Conservation (phyloP, 2,888 invertebrate genomes). For the Caenorhabditis wallacei region DNA sequence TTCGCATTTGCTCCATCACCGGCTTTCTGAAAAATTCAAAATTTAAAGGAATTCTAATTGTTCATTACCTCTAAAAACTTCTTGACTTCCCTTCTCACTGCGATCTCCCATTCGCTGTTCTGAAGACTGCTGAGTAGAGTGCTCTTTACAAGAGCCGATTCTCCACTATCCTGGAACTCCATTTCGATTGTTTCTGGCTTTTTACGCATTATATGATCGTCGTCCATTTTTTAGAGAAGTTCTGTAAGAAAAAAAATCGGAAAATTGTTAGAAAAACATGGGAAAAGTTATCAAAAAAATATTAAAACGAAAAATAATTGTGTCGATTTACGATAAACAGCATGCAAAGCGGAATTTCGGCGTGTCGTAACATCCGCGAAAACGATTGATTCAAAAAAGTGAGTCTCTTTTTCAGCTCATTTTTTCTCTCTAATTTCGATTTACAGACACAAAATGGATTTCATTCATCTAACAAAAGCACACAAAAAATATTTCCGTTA, state of each 20-base stretch:
- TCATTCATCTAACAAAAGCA: conserved; percentile 18
- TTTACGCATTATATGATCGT: conserved; percentile 59
- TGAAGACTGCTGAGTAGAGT: conserved; percentile 47
- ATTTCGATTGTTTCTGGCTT: conserved; percentile 61
- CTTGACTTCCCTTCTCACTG: conserved; percentile 59
- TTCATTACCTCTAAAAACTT: conserved; percentile 48
- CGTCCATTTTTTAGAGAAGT: conserved; percentile 21
- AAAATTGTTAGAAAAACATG: neutral
- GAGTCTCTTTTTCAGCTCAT: neutral
- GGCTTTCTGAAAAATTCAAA: conserved; percentile 40
- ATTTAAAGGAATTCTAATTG: neutral
- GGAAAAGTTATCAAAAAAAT: neutral
- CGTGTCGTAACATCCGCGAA: conserved; percentile 50
- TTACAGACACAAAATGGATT: conserved; percentile 42
- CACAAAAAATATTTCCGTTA: conserved; percentile 31
- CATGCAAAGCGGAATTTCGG: conserved; percentile 24
- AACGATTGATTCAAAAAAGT: conserved; percentile 31
- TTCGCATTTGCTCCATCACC: conserved; percentile 52
- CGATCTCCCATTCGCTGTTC: conserved; percentile 56
- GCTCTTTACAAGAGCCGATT: conserved; percentile 58
- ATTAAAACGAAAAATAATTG: neutral
- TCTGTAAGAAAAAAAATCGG: neutral
- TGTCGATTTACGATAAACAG: conserved; percentile 52
- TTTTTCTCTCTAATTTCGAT: neutral
- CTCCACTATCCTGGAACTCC: conserved; percentile 60